Evolutionary conservation across 2,797 vertebrate species (phyloP), one percentile per base, ranked within the genome.

Genomic region (Ceryle rudis): DNA sequence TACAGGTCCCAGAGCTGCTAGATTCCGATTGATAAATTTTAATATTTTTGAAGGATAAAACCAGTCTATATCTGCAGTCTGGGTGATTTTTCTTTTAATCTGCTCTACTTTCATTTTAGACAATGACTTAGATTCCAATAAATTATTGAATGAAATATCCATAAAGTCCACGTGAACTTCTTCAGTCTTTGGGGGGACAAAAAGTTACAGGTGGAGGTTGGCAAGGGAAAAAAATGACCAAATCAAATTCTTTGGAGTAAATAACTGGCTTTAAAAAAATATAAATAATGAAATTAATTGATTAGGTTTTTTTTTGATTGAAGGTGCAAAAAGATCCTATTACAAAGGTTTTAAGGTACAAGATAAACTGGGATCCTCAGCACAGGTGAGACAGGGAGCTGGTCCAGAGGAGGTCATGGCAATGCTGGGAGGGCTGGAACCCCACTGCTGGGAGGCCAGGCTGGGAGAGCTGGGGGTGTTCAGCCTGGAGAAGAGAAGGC

Each of bases 11-110:
- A 39, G 61, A 93, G 90, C 92, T 94, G 80, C 81, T 92, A 94
- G 96, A 95, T 93, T 93, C 90, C 95, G 93, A 95, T 85, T 89
- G 96, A 97, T 97, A 97, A 98, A 95, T 94, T 95, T 85, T 97
- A 97, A 95, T 98, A 97, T 96, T 97, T 97, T 89, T 93, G 94
- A 97, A 78, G 80, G 85, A 82, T 78, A 94, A 95, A 91, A 39
- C 29, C 47, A 89, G 69, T 25, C 52, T 92, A 22, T 88, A 88
- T 92, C 95, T 94, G 83, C 49, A 81, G 86, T 44, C 47, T 85
- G 41, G 74, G 55, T 81, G 39, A 95, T 84, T 79, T 79, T 95
- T 71, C 52, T 52, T 78, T 97, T 95, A 97, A 82, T 95, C 93
- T 81, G 22, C 39, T 72, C 33, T 58, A 7, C 51, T 94, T 95